phyloP scores from a whole-genome alignment of 1,140 invertebrate genomes.

The Caenorhabditis brenneri region DNA sequence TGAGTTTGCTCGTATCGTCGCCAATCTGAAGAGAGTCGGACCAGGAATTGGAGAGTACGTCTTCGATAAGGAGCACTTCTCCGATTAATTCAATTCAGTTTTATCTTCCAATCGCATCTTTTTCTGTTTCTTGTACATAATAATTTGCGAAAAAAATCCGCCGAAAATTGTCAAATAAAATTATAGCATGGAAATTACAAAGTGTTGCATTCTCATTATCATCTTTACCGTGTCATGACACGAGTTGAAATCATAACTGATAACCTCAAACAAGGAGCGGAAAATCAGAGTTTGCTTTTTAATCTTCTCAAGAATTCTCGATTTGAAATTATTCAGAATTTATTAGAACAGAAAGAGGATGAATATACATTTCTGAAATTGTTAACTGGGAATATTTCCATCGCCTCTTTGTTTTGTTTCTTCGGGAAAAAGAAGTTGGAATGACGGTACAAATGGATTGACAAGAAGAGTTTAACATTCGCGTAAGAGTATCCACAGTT shows the following conservation, averaged over 20 bases:
- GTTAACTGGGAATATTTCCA: not conserved
- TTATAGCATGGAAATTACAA: not conserved
- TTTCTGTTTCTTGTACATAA: slow-evolving; percentile 1
- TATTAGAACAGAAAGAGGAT: not conserved
- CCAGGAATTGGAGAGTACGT: slow-evolving; percentile 79
- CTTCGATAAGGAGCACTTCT: slow-evolving; percentile 77
- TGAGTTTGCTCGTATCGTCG: slow-evolving; percentile 78
- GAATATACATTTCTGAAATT: not conserved
- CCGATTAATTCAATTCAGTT: slow-evolving; percentile 47
- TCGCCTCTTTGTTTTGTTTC: not conserved
- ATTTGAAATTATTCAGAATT: not conserved
- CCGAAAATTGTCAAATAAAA: not conserved
- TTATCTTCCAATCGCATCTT: not conserved
- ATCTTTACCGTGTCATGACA: not conserved
- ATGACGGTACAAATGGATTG: not conserved
- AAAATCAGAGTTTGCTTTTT: not conserved
- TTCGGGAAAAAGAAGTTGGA: not conserved
- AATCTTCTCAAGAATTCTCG: not conserved
- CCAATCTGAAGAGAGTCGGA: slow-evolving; percentile 79
- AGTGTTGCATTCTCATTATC: not conserved
- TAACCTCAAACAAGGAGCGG: not conserved
- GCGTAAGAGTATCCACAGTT: not conserved
- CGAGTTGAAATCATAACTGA: not conserved
- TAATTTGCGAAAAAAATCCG: not conserved
- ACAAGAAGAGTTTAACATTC: not conserved